phyloP scores from a whole-genome alignment of 2,797 vertebrate genomes.

The Borostomias antarcticus region DNA sequence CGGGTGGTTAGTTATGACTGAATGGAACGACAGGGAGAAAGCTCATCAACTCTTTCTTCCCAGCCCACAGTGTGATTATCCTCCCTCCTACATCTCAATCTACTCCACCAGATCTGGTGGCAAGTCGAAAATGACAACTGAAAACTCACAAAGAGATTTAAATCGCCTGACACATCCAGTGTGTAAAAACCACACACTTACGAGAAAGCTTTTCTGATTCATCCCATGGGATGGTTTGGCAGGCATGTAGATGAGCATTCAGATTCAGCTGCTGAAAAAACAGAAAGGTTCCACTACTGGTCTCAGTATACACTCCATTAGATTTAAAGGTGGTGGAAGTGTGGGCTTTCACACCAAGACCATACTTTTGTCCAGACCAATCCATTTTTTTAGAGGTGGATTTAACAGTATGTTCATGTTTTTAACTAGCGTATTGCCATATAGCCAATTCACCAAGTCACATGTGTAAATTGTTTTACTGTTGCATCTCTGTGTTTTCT shows the following conservation, averaged over 20 bases:
- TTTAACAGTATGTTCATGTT: too few species aligned
- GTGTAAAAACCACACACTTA: not conserved
- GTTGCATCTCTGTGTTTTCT: too few species aligned
- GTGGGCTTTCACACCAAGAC: too few species aligned
- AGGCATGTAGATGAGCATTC: not conserved
- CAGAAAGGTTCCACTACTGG: too few species aligned
- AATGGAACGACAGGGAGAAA: slow-evolving; percentile 60
- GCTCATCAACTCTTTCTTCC: slow-evolving; percentile 35
- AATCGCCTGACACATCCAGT: not conserved
- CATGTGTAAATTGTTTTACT: too few species aligned
- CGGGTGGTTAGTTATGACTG: slow-evolving; percentile 58
- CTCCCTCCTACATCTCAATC: slow-evolving; percentile 36
- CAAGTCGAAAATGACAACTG: slow-evolving; percentile 33
- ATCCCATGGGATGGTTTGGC: not conserved
- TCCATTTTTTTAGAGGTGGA: too few species aligned
- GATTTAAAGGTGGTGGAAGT: too few species aligned
- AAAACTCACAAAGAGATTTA: slow-evolving; percentile 21
- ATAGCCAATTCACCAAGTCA: too few species aligned
- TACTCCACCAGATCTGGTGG: slow-evolving; percentile 10
- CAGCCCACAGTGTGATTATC: slow-evolving; percentile 38
- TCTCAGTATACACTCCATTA: too few species aligned
- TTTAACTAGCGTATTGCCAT: too few species aligned
- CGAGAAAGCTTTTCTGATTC: not conserved
- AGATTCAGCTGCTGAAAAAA: not conserved
- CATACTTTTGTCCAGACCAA: too few species aligned